A percentile compares a stretch with the other conserved stretches of the same genome.
These are phyloP conservation scores for Myiozetetes cayanensis DNA, from an alignment of 2,113 vertebrate genomes.

Conservation along the genomic window DNA sequence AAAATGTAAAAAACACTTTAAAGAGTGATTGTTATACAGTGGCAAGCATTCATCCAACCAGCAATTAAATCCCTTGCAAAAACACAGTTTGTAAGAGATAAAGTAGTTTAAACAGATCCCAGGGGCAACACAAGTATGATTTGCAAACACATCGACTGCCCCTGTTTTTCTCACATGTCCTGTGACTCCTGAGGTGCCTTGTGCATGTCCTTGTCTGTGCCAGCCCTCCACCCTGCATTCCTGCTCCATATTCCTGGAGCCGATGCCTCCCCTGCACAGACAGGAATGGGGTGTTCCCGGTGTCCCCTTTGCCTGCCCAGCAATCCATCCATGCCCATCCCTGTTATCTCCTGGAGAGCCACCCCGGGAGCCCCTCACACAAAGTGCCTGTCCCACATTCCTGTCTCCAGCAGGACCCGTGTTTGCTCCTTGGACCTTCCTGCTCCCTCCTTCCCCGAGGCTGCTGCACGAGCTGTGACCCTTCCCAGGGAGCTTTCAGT, in stretches of 20 bases:
- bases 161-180: background rate
- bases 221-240: background rate
- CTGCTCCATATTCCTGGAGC: background rate
- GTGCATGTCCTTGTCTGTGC: background rate
- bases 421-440: background rate
- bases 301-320: background rate
- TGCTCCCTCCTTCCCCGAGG: fast-evolving
- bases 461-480: background rate
- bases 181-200: background rate
- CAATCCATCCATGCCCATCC: background rate
- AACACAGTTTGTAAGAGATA: background rate
- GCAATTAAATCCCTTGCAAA: background rate
- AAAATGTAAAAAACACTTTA: background rate
- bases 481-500: background rate
- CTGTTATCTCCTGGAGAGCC: background rate
- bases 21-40: background rate
- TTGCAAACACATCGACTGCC: background rate
- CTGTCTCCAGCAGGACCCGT: background rate
- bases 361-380: fast-evolving
- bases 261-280: background rate
- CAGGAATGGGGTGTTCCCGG: fast-evolving
- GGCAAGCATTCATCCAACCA: background rate
- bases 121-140: fast-evolving
- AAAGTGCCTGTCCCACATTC: fast-evolving
- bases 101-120: background rate